A percentile compares a stretch with the other conserved stretches of the same genome.
Conservation (phyloP, 1,140 invertebrate genomes). For the Diorhabda elongata region DNA sequence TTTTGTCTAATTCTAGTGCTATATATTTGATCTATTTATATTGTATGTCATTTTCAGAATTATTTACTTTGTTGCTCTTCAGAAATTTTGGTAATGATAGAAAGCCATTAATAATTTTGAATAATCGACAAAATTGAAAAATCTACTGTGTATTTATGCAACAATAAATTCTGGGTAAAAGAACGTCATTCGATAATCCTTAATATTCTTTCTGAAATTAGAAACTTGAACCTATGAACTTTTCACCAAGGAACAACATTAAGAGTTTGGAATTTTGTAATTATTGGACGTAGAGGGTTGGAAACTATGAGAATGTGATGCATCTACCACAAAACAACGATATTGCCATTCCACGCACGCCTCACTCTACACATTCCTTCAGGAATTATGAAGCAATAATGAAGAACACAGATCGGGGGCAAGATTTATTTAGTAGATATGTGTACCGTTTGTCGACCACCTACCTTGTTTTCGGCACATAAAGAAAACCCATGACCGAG, state of each 20-base stretch:
- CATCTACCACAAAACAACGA: slow-evolving; percentile 1
- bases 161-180: no score
- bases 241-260: slow-evolving; percentile 15
- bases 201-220: neutral
- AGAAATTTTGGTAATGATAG: no score
- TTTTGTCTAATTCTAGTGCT: no score
- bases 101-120: no score
- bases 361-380: slow-evolving; percentile 31
- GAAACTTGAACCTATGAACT: slow-evolving; percentile 1
- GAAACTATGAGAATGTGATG: slow-evolving; percentile 16
- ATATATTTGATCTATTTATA: no score
- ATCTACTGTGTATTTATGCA: no score
- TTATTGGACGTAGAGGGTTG: slow-evolving; percentile 15
- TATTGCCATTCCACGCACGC: slow-evolving; percentile 37
- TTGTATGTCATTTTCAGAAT: no score
- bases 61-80: no score
- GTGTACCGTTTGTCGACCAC: slow-evolving; percentile 26
- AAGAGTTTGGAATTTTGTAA: slow-evolving; percentile 20
- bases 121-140: no score
- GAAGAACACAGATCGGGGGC: slow-evolving; percentile 38
- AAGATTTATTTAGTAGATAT: slow-evolving; percentile 30
- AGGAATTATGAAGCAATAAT: slow-evolving; percentile 40
- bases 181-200: no score
- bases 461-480: slow-evolving; percentile 29
- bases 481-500: slow-evolving; percentile 24